Evolutionary conservation across 1,140 invertebrate species (phyloP), one percentile per base, ranked within the genome.

Genomic region (Drosophila subpulchrella): DNA sequence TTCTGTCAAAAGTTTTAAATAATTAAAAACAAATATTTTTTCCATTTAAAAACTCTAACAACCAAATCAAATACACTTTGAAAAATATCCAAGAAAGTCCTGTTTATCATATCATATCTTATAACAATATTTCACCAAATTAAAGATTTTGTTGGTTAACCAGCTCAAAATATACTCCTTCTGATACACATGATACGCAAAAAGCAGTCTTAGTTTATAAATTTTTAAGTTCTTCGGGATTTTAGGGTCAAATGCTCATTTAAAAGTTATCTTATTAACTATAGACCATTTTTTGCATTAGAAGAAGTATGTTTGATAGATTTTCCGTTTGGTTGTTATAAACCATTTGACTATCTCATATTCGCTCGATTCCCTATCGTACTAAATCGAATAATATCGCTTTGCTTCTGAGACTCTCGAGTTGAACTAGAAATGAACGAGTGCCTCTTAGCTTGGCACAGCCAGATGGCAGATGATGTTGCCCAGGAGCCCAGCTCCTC

Each of bases 321-420:
- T 6, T 24, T 34, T 32, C 20, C 30, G 1, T 7, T 30, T 20
- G 36, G 61, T 47, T 62, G 11, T 13, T 20, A 47, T 27, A 24
- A 65, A 36, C 17, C 30, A 41, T 13, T 44, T 46, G 39, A 11
- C 47, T 51, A 20, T 44, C 20, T 44, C 15, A 27, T 32, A 36
- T 17, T 30, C 20, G 39, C 27, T 38, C 34, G 41, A 63, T 39
- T 66, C 13, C 32, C 24, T 65, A 27, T 6, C 20, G 24, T 42
- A 60, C n/a, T 73, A 61, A 17, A 54, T 44, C 54, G 48, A 72
- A 60, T 74, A 74, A 74, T 74, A 74, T 73, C 57, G 57, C 57
- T 53, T 73, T 71, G 20, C 68, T 59, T 38, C 44, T 74, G 71
- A 74, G 71, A 74, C 71, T 74, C 71, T 54, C 57, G 42, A 53